These are phyloP conservation scores for Seriola rivoliana DNA, from an alignment of 2,113 vertebrate species.

Conservation along the genomic window DNA sequence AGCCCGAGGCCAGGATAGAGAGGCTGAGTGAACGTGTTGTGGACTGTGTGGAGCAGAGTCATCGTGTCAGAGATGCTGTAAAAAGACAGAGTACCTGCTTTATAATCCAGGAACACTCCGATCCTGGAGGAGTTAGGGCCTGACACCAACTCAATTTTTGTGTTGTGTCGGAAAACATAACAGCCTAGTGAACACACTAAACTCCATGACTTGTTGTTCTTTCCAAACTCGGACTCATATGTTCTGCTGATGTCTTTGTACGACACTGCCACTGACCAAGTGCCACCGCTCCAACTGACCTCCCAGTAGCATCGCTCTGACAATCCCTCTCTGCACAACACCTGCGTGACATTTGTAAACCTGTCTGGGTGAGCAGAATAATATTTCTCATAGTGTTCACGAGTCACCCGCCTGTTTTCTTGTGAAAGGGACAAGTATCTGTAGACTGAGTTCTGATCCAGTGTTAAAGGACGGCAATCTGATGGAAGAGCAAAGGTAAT, in stretches of 20 bases:
- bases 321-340: conserved; percentile 48
- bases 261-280: conserved; percentile 8
- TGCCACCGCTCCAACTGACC: neutral
- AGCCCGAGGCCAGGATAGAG: conserved; percentile 39
- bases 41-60: conserved; percentile 19
- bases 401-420: accelerated
- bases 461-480: conserved; percentile 18
- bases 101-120: conserved; percentile 24
- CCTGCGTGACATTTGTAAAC: neutral
- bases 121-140: accelerated
- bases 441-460: neutral
- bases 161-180: conserved; percentile 3
- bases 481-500: neutral
- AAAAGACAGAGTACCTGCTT: conserved; percentile 21
- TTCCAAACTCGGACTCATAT: neutral
- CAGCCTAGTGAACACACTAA: accelerated
- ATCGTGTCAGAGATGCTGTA: conserved; percentile 5
- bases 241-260: conserved; percentile 22
- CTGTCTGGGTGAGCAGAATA: neutral
- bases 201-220: conserved; percentile 32
- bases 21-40: conserved; percentile 27
- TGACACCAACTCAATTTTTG: accelerated
- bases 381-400: accelerated
- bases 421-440: neutral
- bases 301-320: conserved; percentile 41